Evolutionary conservation across 2,113 vertebrate genomes (phyloP).

Genomic region (Gymnarchus niloticus): DNA sequence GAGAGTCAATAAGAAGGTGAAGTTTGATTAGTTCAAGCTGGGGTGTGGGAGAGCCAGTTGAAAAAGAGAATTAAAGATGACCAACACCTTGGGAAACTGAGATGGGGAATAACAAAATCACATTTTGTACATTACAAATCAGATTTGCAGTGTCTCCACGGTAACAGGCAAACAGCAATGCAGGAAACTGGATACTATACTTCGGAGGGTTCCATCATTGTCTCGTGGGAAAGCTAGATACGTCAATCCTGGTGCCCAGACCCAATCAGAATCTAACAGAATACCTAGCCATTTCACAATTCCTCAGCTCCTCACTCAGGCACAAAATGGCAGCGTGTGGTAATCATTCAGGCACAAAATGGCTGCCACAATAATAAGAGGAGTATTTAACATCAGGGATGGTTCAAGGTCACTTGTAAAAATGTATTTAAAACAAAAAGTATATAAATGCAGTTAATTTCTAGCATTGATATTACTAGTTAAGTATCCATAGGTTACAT

Average conservation of each 20-base stretch:
- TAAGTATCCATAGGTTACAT: not conserved
- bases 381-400: not conserved
- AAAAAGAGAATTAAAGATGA: not conserved
- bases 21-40: not conserved
- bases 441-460: not conserved
- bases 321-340: conserved; percentile 1
- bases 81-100: not conserved
- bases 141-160: not conserved
- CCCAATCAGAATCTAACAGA: not conserved
- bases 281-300: not conserved
- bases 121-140: not conserved
- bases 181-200: not conserved
- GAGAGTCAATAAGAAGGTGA: not conserved
- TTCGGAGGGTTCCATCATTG: not conserved
- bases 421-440: not conserved
- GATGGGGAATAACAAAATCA: not conserved
- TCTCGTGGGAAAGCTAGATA: not conserved
- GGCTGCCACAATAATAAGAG: not conserved
- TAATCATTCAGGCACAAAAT: not conserved
- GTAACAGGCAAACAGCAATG: not conserved
- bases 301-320: not conserved
- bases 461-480: not conserved
- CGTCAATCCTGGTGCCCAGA: not conserved
- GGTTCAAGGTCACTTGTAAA: not conserved
- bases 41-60: not conserved